phyloP scores from a whole-genome alignment of 2,888 invertebrate genomes.

The Agonopterix subpropinquella region DNA sequence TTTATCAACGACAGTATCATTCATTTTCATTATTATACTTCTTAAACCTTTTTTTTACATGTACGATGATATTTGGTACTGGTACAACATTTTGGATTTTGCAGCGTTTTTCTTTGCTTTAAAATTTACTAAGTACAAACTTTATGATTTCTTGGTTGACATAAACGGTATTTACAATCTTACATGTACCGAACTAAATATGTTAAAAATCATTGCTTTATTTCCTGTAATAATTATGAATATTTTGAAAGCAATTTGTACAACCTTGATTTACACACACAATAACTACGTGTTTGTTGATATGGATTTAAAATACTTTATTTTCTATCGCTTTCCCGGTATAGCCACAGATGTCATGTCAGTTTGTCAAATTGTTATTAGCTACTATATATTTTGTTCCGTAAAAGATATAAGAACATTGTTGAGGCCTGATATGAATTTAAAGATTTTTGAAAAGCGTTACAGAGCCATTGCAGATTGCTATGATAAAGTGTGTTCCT shows the following conservation, averaged over 20 bases:
- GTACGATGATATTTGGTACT: not conserved
- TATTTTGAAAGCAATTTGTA: not conserved
- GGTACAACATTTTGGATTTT: slow-evolving; percentile 1
- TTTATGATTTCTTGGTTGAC: slow-evolving; percentile 3
- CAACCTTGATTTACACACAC: not conserved
- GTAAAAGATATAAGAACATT: not conserved
- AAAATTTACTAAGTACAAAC: not conserved
- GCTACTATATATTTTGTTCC: not conserved
- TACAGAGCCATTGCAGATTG: not conserved
- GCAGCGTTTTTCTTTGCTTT: slow-evolving; percentile 1
- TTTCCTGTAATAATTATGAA: not conserved
- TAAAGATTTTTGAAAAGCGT: not conserved
- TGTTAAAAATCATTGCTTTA: slow-evolving; percentile 1
- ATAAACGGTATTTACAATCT: slow-evolving; percentile 2
- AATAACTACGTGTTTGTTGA: not conserved
- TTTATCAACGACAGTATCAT: not conserved
- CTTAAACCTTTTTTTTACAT: not conserved
- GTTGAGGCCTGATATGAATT: not conserved
- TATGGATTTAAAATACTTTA: not conserved
- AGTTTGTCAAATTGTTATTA: not conserved
- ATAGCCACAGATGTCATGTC: not conserved
- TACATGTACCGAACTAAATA: not conserved
- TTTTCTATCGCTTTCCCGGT: not conserved
- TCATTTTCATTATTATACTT: not conserved
- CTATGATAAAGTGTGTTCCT: not conserved